Percentiles rank a stretch among this genome's conserved stretches.
phyloP scores from a whole-genome alignment of 2,797 vertebrate genomes.

The Gymnothorax javanicus region DNA sequence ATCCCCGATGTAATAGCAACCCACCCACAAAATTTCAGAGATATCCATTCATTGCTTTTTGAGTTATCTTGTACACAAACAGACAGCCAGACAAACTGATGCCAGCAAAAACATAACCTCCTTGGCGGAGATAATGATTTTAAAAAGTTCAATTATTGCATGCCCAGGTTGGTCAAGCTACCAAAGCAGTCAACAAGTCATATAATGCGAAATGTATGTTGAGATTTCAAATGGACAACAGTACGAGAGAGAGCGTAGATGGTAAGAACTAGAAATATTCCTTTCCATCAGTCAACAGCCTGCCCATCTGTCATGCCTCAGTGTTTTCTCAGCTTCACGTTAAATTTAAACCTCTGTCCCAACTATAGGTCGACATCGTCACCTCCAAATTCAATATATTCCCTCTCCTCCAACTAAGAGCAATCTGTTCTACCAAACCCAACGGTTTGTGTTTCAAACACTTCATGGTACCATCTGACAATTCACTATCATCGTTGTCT shows the following conservation, averaged over 20 bases:
- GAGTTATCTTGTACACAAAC: too few species aligned
- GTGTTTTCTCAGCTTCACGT: not conserved
- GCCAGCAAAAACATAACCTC: too few species aligned
- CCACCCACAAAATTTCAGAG: too few species aligned
- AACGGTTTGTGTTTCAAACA: not conserved
- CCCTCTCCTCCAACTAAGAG: slow-evolving; percentile 6
- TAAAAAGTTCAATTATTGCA: not conserved
- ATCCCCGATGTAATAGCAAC: too few species aligned
- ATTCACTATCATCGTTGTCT: not conserved
- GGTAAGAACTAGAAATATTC: not conserved
- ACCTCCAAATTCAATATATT: slow-evolving; percentile 27
- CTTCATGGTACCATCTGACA: slow-evolving; percentile 21
- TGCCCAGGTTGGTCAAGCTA: not conserved
- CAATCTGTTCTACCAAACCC: not conserved
- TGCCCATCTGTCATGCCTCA: not conserved
- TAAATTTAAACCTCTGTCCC: not conserved
- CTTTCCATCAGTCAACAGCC: not conserved
- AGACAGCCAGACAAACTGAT: too few species aligned
- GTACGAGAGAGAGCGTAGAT: not conserved
- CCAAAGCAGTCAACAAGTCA: not conserved
- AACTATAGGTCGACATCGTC: not conserved
- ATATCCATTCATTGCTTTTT: too few species aligned
- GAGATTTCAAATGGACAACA: not conserved
- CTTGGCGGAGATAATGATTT: too few species aligned
- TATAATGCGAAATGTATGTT: not conserved